Evolutionary conservation across 2,797 vertebrate genomes (phyloP).

Genomic region (Oceanodroma leucorhoa): DNA sequence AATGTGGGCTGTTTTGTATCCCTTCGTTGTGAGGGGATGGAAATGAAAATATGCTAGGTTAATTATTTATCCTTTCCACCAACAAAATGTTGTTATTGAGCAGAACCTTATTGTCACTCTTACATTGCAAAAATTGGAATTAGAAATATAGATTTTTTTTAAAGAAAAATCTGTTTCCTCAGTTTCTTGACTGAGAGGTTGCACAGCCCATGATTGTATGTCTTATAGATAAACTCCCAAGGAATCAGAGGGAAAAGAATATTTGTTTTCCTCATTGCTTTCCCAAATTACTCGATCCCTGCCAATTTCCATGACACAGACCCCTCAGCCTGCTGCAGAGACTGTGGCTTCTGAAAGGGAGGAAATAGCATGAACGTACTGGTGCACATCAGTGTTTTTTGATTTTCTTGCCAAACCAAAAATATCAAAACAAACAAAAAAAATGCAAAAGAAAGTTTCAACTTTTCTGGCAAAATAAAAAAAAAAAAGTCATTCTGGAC

Average conservation of each 20-base stretch:
- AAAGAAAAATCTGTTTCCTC: not conserved
- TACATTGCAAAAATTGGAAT: not conserved
- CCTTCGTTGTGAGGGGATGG: not conserved
- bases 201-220: not conserved
- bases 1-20: not conserved
- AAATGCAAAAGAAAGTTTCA: not conserved
- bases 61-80: not conserved
- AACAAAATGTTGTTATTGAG: not conserved
- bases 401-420: constrained; percentile 34
- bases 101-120: not conserved
- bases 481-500: not conserved
- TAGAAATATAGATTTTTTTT: not conserved
- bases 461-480: not conserved
- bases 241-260: constrained; percentile 18
- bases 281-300: not conserved
- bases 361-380: constrained; percentile 60
- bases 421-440: constrained; percentile 24
- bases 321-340: constrained; percentile 39
- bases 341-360: constrained; percentile 42
- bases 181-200: not conserved
- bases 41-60: not conserved
- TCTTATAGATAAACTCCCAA: constrained; percentile 30
- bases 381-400: constrained; percentile 42
- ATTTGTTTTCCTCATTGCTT: constrained; percentile 23
- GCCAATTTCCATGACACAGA: constrained; percentile 59